Conservation (phyloP, 1,140 invertebrate genomes). For the Scylla paramamosain region DNA sequence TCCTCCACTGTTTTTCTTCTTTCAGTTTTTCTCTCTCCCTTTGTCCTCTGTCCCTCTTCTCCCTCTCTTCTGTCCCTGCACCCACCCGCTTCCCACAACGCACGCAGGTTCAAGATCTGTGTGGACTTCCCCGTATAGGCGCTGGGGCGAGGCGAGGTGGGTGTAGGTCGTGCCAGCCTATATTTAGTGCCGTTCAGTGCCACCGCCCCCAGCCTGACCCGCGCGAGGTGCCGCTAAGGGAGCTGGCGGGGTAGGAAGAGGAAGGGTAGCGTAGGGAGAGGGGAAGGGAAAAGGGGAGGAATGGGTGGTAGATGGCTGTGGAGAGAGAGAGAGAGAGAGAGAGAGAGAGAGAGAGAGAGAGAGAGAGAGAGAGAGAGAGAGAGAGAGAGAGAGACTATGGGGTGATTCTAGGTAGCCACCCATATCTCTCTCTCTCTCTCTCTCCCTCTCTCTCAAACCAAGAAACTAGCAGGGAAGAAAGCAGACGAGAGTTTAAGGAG, state of each 20-base stretch:
- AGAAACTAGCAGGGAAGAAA: too few relatives aligned
- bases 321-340: not conserved
- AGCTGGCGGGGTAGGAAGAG: too few relatives aligned
- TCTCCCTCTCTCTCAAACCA: too few relatives aligned
- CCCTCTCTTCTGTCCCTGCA: not conserved
- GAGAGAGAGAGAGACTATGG: not conserved
- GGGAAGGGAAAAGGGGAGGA: not conserved
- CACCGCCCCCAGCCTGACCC: not conserved
- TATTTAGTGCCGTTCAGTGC: not conserved
- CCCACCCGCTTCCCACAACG: not conserved
- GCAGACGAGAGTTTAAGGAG: not conserved
- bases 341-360: not conserved
- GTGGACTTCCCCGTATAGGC: slow-evolving; percentile 4
- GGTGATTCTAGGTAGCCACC: not conserved
- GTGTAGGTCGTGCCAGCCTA: slow-evolving; percentile 18
- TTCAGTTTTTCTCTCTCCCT: too few relatives aligned
- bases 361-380: not conserved
- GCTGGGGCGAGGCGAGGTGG: not conserved
- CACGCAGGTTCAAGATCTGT: not conserved
- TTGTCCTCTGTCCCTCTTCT: not conserved
- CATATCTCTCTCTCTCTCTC: too few relatives aligned
- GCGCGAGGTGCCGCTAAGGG: not conserved
- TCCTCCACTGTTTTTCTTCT: too few relatives aligned
- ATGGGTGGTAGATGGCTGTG: too few relatives aligned
- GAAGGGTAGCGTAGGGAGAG: too few relatives aligned